These are phyloP conservation scores for Hyposmocoma kahamanoa DNA, from an alignment of 1,140 invertebrate genomes.

Conservation along the genomic window DNA sequence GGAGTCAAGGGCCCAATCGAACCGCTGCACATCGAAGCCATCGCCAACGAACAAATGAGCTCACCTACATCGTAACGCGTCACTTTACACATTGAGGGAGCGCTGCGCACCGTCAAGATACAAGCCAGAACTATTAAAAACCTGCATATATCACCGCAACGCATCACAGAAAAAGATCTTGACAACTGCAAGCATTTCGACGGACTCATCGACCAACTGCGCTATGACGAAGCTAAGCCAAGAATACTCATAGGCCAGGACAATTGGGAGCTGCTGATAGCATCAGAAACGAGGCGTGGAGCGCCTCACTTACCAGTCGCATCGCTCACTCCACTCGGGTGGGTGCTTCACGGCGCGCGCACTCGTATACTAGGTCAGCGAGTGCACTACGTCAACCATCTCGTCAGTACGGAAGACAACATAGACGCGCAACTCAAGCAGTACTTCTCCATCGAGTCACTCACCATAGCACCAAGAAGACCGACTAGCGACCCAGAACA, in stretches of 20 bases:
- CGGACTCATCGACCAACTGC: too few species aligned
- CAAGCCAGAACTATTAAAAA: too few species aligned
- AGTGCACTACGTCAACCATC: not conserved
- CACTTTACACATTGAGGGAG: too few species aligned
- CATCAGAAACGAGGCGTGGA: not conserved
- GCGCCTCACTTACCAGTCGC: not conserved
- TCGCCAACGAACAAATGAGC: too few species aligned
- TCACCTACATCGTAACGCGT: too few species aligned
- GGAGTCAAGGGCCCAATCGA: too few species aligned
- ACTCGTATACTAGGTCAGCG: not conserved
- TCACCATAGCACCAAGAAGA: not conserved
- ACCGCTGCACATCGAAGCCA: too few species aligned
- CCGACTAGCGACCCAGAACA: not conserved
- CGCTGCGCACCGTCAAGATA: too few species aligned
- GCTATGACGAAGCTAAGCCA: too few species aligned
- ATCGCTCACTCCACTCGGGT: constrained; percentile 6
- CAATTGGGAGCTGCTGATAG: constrained; percentile 9
- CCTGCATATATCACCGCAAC: too few species aligned
- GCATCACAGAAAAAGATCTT: too few species aligned
- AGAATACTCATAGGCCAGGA: constrained; percentile 10
- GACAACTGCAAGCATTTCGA: too few species aligned
- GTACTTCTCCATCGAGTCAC: not conserved
- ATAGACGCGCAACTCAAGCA: not conserved
- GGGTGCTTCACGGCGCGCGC: constrained; percentile 5
- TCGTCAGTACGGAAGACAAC: not conserved